Percentiles rank a stretch among this genome's conserved stretches.
These are phyloP conservation scores for Halocaridina rubra DNA, from an alignment of 2,888 invertebrate species.

Conservation along the genomic window DNA sequence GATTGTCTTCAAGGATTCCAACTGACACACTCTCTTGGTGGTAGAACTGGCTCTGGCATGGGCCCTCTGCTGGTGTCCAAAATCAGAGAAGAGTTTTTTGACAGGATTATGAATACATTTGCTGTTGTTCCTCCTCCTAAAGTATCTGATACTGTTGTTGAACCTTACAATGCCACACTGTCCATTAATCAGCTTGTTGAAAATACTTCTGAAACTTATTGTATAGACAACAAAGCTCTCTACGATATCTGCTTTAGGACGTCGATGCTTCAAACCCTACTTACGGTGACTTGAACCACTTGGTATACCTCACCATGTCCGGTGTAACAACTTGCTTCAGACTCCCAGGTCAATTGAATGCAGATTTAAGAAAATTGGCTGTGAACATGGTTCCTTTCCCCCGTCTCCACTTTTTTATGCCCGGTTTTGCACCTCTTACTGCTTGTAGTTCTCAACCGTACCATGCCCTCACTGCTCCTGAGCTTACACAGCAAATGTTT, in stretches of 20 bases:
- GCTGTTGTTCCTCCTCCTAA: conserved; percentile 72
- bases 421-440: conserved; percentile 93
- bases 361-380: conserved; percentile 89
- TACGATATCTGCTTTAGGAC: conserved; percentile 74
- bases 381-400: conserved; percentile 99
- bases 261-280: conserved; percentile 71
- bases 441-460: conserved; percentile 91
- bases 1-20: conserved; percentile 94
- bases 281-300: conserved; percentile 72
- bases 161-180: conserved; percentile 73
- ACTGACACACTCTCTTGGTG: conserved; percentile 93
- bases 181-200: conserved; percentile 73
- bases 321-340: conserved; percentile 81
- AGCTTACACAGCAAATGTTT: conserved; percentile 74
- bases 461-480: conserved; percentile 89
- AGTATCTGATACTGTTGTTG: conserved; percentile 72
- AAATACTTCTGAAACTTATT: conserved; percentile 72
- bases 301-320: conserved; percentile 63
- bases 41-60: conserved; percentile 97
- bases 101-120: conserved; percentile 84
- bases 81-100: conserved; percentile 89
- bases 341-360: conserved; percentile 94
- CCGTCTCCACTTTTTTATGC: conserved; percentile 94
- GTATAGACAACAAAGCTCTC: conserved; percentile 73
- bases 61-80: conserved; percentile 95